Evolutionary conservation across 2,888 invertebrate species (phyloP).

Genomic region (Philereme transversata): DNA sequence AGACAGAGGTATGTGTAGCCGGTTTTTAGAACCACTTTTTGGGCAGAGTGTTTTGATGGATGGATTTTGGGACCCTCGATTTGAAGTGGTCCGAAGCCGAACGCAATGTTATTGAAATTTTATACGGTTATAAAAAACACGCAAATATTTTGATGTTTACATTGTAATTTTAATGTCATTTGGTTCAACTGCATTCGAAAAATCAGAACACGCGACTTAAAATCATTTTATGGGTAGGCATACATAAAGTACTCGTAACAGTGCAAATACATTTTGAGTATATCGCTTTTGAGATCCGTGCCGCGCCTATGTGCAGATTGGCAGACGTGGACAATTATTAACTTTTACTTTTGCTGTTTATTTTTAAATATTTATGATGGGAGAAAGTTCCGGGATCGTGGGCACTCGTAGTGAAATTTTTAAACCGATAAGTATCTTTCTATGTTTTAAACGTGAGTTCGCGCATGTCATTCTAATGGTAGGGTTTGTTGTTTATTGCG

Average conservation of each 20-base stretch:
- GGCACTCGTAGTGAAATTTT: conserved; percentile 54
- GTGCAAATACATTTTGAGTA: conserved; percentile 29
- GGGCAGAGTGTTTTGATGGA: conserved; percentile 68
- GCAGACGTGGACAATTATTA: conserved; percentile 63
- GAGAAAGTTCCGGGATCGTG: conserved; percentile 61
- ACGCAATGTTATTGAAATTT: conserved; percentile 25
- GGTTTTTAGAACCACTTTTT: conserved; percentile 66
- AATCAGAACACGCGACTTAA: conserved; percentile 17
- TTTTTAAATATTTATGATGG: conserved; percentile 50
- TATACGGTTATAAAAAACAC: conserved; percentile 21
- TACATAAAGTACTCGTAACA: conserved; percentile 10
- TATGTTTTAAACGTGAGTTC: conserved; percentile 42
- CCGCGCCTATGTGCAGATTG: conserved; percentile 42
- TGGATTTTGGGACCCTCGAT: conserved; percentile 60
- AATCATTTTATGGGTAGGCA: conserved; percentile 18
- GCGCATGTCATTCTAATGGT: conserved; percentile 45
- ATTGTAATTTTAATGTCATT: conserved; percentile 3
- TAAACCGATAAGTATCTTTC: conserved; percentile 42
- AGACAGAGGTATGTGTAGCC: conserved; percentile 56
- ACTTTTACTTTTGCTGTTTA: conserved; percentile 65
- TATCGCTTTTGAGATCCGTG: conserved; percentile 28
- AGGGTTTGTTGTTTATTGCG: conserved; percentile 40
- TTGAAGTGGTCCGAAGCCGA: conserved; percentile 38
- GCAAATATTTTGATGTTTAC: conserved; percentile 24
- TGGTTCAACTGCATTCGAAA: conserved; percentile 13